These are phyloP conservation scores for Temnothorax unifasciatus DNA, from an alignment of 2,888 invertebrate genomes.

Conservation along the genomic window DNA sequence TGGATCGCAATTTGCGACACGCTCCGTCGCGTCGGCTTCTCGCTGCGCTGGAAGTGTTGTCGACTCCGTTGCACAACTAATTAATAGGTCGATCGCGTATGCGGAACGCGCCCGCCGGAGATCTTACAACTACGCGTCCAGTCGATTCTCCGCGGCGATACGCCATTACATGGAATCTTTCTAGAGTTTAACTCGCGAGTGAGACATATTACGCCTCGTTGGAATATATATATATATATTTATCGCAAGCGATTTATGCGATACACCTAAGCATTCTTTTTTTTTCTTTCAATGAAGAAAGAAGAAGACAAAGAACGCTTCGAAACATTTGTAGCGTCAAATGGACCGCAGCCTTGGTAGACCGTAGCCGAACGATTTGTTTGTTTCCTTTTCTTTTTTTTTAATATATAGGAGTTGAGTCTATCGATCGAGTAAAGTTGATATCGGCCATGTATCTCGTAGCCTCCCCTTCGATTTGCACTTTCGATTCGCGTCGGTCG, in stretches of 20 bases:
- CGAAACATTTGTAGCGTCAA: too few relatives aligned
- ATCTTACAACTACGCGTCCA: constrained; percentile 23
- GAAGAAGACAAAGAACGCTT: too few relatives aligned
- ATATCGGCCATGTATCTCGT: background rate
- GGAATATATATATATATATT: background rate
- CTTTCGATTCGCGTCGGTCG: constrained; percentile 64
- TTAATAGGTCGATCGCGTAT: constrained; percentile 71
- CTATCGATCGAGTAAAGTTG: background rate
- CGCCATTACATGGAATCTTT: background rate
- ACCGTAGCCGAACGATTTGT: background rate
- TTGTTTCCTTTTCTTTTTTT: background rate
- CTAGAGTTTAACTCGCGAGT: background rate
- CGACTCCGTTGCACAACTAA: constrained; percentile 74
- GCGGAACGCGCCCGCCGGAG: constrained; percentile 46
- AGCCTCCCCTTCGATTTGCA: constrained; percentile 56
- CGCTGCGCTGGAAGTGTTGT: constrained; percentile 54
- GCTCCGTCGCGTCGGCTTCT: constrained; percentile 50
- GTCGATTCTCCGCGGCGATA: background rate
- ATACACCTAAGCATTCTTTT: too few relatives aligned
- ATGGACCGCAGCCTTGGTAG: background rate
- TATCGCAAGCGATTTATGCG: background rate
- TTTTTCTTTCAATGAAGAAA: too few relatives aligned
- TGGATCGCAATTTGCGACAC: constrained; percentile 61
- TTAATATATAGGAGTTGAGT: too few relatives aligned
- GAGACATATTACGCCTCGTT: background rate